These are phyloP conservation scores for Rhinogobio ventralis DNA, from an alignment of 2,797 vertebrate species.

Conservation along the genomic window DNA sequence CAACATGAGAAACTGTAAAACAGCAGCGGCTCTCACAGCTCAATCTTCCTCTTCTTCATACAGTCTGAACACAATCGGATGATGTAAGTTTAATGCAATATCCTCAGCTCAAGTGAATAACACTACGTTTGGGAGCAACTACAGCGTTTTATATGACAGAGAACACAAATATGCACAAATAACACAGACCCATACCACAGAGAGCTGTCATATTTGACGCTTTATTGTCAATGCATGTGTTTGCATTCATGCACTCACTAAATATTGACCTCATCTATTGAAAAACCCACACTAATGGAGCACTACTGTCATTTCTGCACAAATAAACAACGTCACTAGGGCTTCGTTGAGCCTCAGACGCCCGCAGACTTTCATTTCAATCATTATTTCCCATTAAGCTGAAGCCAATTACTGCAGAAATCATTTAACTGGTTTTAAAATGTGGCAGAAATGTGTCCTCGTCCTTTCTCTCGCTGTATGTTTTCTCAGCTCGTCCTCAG, in stretches of 20 bases:
- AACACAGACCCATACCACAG: background rate
- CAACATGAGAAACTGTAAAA: background rate
- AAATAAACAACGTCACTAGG: background rate
- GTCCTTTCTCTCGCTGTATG: background rate
- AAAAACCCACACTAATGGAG: constrained; percentile 11
- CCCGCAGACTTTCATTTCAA: background rate
- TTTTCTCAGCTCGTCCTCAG: background rate
- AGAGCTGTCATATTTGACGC: background rate
- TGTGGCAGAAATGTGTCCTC: background rate
- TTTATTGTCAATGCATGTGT: background rate
- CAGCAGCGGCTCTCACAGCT: background rate
- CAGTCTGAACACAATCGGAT: constrained; percentile 51
- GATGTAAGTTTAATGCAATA: constrained; percentile 68
- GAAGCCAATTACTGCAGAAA: background rate
- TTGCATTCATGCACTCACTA: background rate
- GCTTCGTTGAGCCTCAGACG: background rate
- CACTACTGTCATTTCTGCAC: background rate
- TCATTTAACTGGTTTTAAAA: constrained; percentile 5
- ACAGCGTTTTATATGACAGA: background rate
- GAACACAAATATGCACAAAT: background rate
- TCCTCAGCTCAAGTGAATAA: background rate
- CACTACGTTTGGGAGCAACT: background rate
- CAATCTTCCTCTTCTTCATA: constrained; percentile 9
- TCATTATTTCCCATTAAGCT: constrained; percentile 12
- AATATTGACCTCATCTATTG: background rate